Evolutionary conservation across 1,140 invertebrate species (phyloP), one percentile per base, ranked within the genome.

Genomic region (Atta colombica): DNA sequence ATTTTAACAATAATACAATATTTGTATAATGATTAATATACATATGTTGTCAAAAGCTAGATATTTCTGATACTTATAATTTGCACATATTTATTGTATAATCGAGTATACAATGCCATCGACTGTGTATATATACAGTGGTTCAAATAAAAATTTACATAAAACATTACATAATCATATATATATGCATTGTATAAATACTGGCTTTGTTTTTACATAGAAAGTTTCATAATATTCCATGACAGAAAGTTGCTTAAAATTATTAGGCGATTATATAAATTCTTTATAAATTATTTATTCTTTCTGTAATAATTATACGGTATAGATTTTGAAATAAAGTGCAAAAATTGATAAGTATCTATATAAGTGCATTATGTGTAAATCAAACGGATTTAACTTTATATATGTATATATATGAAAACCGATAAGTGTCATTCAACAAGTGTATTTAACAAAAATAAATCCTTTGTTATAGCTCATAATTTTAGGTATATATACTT

Each of bases 81-180:
- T 91, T 93, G 91, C 92, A 93, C 91, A 92, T 91, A 94, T 84
- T 93, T 92, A 92, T 92, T 91, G 86, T 89, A 89, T 91, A 90
- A 88, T 92, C 89, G 90, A 92, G 87, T 93, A 92, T 91, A 92
- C 92, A 93, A 93, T 90, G 88, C 78, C 66, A 71, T 81, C 10
- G 31, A 81, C 18, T 81, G 16, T 18, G 51, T 58, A 58, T 39
- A 39, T 39, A 39, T 58, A 80, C 85, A 90, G 87, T 86, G 78
- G 87, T 81, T 72, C 12, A 81, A 81, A 81, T 49, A 72, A 80
- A 68, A 35, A 28, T 55, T 55, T 10, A 71, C 28, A 58, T 49
- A 31, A 81, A 81, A 58, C 71, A 3, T 58, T 81, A 65, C 35
- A 81, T 81, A 72, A 58, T 71, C 31, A 25, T 49, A 66, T 68